A percentile compares a stretch with the other conserved stretches of the same genome.
Evolutionary conservation across 2,113 vertebrate genomes (phyloP).

Genomic region (Carettochelys insculpta): DNA sequence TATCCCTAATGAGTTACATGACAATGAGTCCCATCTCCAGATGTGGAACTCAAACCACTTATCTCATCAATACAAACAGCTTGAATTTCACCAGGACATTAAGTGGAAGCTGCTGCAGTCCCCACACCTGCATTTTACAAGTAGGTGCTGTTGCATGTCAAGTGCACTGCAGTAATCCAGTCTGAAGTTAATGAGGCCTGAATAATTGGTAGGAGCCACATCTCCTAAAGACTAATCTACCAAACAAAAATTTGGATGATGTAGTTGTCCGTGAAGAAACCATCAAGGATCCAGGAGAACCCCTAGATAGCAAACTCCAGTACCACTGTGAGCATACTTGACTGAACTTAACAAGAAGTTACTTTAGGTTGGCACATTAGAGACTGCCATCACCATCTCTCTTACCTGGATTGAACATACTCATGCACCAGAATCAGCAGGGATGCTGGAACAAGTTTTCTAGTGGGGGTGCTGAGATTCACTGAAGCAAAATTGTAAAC

Average conservation of each 20-base stretch:
- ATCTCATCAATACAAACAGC: background rate
- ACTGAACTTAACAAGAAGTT: background rate
- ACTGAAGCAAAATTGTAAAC: too few species aligned
- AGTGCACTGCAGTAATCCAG: background rate
- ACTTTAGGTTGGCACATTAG: background rate
- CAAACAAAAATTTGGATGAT: background rate
- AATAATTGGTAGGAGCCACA: background rate
- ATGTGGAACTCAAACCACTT: background rate
- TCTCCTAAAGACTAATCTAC: background rate
- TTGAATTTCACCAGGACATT: background rate
- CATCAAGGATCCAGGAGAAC: background rate
- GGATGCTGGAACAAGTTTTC: too few species aligned
- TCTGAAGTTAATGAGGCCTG: background rate
- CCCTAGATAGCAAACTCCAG: fast-evolving
- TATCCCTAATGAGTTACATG: background rate
- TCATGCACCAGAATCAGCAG: too few species aligned
- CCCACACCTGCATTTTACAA: background rate
- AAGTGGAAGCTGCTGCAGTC: background rate
- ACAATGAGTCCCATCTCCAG: background rate
- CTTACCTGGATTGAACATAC: background rate
- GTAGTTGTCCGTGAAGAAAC: background rate
- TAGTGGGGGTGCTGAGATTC: too few species aligned
- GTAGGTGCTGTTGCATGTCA: background rate
- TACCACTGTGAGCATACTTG: background rate
- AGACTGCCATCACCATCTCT: background rate